Conservation (phyloP, 1,140 invertebrate genomes). For the Phenacoccus solenopsis region DNA sequence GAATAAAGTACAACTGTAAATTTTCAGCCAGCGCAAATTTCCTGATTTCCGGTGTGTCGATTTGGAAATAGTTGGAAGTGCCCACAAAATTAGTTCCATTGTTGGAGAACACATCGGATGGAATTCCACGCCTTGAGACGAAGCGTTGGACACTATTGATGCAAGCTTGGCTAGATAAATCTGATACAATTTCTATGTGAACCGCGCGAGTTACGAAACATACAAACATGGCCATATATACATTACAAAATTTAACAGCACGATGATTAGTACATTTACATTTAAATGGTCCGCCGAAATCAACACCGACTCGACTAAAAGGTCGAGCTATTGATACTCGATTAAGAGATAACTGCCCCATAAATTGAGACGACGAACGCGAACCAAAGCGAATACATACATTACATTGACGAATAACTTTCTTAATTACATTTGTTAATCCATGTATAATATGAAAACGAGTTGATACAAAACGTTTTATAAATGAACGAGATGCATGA, state of each 20-base stretch:
- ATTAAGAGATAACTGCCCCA: slow-evolving; percentile 31
- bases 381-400: slow-evolving; percentile 23
- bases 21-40: not conserved
- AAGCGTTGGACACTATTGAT: slow-evolving; percentile 30
- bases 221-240: slow-evolving; percentile 27
- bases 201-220: slow-evolving; percentile 25
- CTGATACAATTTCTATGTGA: slow-evolving; percentile 28
- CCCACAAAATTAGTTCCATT: slow-evolving; percentile 32
- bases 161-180: slow-evolving; percentile 25
- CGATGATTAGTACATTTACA: slow-evolving; percentile 26
- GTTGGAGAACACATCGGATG: slow-evolving; percentile 27
- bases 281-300: slow-evolving; percentile 31
- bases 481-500: not conserved
- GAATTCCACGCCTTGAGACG: slow-evolving; percentile 27
- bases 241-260: slow-evolving; percentile 24
- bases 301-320: slow-evolving; percentile 29
- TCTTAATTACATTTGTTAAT: not conserved
- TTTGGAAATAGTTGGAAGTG: slow-evolving; percentile 19
- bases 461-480: not conserved
- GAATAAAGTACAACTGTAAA: not conserved
- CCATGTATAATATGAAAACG: not conserved
- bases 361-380: slow-evolving; percentile 23
- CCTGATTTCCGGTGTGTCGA: not conserved
- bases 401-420: slow-evolving; percentile 22
- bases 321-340: slow-evolving; percentile 26